Conservation (phyloP, 2,113 vertebrate genomes). For the Alligator sinensis region DNA sequence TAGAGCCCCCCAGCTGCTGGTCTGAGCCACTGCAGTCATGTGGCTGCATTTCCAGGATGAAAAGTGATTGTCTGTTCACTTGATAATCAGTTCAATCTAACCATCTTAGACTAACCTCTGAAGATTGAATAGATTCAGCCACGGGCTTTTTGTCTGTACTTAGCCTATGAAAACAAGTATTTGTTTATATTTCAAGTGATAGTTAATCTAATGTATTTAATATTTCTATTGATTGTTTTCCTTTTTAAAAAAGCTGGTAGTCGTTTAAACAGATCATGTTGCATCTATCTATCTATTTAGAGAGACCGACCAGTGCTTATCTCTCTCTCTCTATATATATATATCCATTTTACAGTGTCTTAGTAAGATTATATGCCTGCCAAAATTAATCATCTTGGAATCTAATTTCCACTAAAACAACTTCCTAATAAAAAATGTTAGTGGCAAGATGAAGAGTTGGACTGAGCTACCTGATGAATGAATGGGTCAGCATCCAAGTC, state of each 20-base stretch:
- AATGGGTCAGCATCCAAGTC: background rate
- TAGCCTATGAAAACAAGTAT: background rate
- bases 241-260: background rate
- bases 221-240: background rate
- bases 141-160: too few species aligned
- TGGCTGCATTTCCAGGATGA: too few species aligned
- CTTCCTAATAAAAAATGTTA: background rate
- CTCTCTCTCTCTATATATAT: too few species aligned
- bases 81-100: too few species aligned
- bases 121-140: too few species aligned
- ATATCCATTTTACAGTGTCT: background rate
- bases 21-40: too few species aligned
- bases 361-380: background rate
- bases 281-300: too few species aligned
- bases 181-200: background rate
- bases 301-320: too few species aligned
- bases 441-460: background rate
- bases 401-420: background rate
- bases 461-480: background rate
- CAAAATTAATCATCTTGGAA: background rate
- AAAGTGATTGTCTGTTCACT: too few species aligned
- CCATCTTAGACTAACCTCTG: too few species aligned
- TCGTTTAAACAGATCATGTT: background rate
- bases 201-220: background rate
- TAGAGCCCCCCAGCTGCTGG: too few species aligned